Evolutionary conservation across 2,888 invertebrate genomes (phyloP).

Genomic region (Volucella bombylans): DNA sequence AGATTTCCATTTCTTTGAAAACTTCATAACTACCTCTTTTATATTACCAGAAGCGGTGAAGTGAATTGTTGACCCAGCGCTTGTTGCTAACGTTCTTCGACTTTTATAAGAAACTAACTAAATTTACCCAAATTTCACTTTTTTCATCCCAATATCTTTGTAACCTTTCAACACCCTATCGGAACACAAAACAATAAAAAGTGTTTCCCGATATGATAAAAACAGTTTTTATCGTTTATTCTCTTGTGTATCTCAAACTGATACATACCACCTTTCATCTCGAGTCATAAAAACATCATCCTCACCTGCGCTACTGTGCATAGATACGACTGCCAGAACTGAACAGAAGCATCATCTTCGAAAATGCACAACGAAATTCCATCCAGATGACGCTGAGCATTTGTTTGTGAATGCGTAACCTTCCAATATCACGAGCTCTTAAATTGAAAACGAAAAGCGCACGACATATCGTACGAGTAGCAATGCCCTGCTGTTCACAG

Average conservation of each 20-base stretch:
- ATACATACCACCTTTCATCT: conserved; percentile 5
- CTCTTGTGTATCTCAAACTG: neutral
- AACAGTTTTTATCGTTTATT: neutral
- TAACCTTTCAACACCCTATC: conserved; percentile 16
- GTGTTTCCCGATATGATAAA: neutral
- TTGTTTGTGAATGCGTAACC: conserved; percentile 44
- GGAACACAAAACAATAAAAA: conserved; percentile 37
- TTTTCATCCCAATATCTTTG: neutral
- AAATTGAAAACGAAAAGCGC: conserved; percentile 17
- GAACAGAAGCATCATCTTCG: conserved; percentile 29
- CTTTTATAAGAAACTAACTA: no score
- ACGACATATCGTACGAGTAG: conserved; percentile 42
- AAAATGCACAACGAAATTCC: conserved; percentile 24
- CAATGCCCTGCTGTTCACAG: conserved; percentile 43
- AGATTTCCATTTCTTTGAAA: no score
- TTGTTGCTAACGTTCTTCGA: no score
- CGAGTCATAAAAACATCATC: conserved; percentile 4
- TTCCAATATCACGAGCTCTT: neutral
- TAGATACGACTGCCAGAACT: conserved; percentile 22
- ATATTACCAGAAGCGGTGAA: no score
- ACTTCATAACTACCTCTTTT: no score
- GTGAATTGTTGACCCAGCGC: no score
- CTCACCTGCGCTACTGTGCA: conserved; percentile 58
- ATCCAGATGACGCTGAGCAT: conserved; percentile 55
- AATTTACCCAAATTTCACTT: no score